Base-by-base conservation (phyloP, 2,797 vertebrate species). In the Gymnopithys bicolor region DNA sequence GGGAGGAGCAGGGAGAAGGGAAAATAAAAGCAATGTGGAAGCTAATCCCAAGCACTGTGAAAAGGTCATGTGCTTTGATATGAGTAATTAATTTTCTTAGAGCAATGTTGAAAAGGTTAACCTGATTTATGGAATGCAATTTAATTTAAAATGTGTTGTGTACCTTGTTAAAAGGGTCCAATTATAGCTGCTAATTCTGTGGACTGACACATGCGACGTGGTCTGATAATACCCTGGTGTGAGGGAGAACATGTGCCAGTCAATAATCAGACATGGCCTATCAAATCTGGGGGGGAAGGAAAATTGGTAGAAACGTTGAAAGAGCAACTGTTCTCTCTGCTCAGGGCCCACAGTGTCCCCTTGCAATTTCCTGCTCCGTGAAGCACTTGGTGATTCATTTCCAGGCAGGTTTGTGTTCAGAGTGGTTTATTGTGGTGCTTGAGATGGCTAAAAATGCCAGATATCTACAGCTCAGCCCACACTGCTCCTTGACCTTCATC, bases 51-150 rank as follows among this genome's bases (percentile, higher is more conserved):
- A 86, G 95, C 92, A 90, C 95, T 55, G 90, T 97, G 97, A 96
- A 98, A 98, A 98, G 98, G 98, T 98, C 97, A 92, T 97, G 92
- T 96, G 97, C 95, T 97, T 96, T 4, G 84, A 97, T 98, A 98
- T 96, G 97, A 98, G 97, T 98, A 98, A 98, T 98, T 98, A 98
- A 98, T 98, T 98, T 98, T 97, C 97, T 97, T 96, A 41, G 90
- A 96, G 97, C 95, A 41, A 58, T 86, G 90, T 97, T 98, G 98
- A 98, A 98, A 98, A 98, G 98, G 98, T 98, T 98, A 98, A 98
- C 97, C 97, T 97, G 98, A 98, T 98, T 98, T 98, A 98, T 98
- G 96, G 97, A 97, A 97, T 45, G 96, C 96, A 96, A 97, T 98
- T 98, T 97, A 97, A 97, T 98, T 97, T 98, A 95, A 97, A 98